These are phyloP conservation scores for Folsomia manolachei DNA, from an alignment of 2,888 invertebrate species.

Conservation along the genomic window DNA sequence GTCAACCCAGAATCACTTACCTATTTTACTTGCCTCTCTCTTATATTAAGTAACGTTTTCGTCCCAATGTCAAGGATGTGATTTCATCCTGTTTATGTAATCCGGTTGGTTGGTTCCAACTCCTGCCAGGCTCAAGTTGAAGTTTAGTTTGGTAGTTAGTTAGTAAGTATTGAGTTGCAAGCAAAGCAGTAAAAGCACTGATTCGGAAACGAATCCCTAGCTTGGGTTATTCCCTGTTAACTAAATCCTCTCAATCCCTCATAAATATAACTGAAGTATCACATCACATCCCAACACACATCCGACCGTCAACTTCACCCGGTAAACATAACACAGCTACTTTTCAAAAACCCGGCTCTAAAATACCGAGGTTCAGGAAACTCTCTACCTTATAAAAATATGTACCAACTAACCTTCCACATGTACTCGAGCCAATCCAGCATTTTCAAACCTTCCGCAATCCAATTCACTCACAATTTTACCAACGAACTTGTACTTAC, in stretches of 20 bases:
- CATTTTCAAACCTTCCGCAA: not conserved
- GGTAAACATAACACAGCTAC: not conserved
- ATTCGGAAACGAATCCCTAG: slow-evolving; percentile 8
- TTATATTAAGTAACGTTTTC: not conserved
- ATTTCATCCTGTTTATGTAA: slow-evolving; percentile 2
- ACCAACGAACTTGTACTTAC: too few species aligned
- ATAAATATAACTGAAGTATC: slow-evolving; percentile 12
- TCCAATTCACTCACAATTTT: not conserved
- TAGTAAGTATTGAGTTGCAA: not conserved
- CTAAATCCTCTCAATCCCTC: slow-evolving; percentile 17
- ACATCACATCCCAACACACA: not conserved
- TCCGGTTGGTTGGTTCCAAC: not conserved
- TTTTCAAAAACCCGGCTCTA: too few species aligned
- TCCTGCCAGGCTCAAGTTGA: not conserved
- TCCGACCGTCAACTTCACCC: not conserved
- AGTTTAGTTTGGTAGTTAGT: slow-evolving; percentile 1
- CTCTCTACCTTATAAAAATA: too few species aligned
- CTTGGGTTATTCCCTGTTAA: not conserved
- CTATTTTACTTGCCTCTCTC: too few species aligned
- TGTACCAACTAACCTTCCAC: too few species aligned
- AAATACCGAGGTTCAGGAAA: too few species aligned
- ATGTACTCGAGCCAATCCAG: too few species aligned
- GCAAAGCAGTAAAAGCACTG: not conserved
- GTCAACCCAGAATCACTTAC: not conserved
- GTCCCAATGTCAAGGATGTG: slow-evolving; percentile 16